phyloP scores from a whole-genome alignment of 2,888 invertebrate species.

The Alitta virens region DNA sequence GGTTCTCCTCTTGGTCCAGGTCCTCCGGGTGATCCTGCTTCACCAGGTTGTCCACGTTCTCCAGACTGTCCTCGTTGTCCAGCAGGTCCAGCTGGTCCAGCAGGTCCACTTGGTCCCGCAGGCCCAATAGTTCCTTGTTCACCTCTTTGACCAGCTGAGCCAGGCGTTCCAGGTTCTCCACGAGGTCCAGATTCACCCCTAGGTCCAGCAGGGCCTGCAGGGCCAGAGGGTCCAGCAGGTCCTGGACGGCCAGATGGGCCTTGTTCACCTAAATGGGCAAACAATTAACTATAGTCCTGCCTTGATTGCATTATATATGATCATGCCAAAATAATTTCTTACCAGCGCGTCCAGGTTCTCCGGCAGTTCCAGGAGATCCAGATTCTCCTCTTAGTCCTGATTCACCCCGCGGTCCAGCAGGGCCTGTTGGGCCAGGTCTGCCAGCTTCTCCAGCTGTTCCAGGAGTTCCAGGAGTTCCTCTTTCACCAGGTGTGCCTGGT shows the following conservation, averaged over 20 bases:
- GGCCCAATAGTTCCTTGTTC: conserved; percentile 15
- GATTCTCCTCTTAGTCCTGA: conserved; percentile 15
- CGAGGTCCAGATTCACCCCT: conserved; percentile 10
- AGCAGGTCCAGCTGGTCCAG: conserved; percentile 6
- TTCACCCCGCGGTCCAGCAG: conserved; percentile 14
- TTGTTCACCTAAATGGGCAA: not conserved
- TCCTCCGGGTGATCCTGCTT: conserved; percentile 21
- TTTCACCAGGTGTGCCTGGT: conserved; percentile 22
- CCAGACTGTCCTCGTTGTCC: conserved; percentile 2
- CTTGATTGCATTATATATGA: no score
- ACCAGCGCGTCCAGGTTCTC: conserved; percentile 4
- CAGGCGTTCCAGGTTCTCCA: conserved; percentile 15
- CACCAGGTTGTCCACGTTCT: conserved; percentile 7
- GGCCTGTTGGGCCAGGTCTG: conserved; percentile 9
- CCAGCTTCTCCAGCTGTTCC: conserved; percentile 19
- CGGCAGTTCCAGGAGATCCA: conserved; percentile 18
- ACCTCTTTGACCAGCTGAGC: conserved; percentile 15
- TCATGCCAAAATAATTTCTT: no score
- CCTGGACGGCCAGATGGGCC: conserved; percentile 8
- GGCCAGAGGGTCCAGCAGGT: not conserved
- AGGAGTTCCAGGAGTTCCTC: conserved; percentile 23
- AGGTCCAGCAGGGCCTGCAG: conserved; percentile 5
- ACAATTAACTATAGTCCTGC: no score
- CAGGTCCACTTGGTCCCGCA: conserved; percentile 19
- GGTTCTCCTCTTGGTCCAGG: conserved; percentile 22